Evolutionary conservation across 2,113 vertebrate species (phyloP), one percentile per base, ranked within the genome.

Genomic region (Bothrops jararaca): DNA sequence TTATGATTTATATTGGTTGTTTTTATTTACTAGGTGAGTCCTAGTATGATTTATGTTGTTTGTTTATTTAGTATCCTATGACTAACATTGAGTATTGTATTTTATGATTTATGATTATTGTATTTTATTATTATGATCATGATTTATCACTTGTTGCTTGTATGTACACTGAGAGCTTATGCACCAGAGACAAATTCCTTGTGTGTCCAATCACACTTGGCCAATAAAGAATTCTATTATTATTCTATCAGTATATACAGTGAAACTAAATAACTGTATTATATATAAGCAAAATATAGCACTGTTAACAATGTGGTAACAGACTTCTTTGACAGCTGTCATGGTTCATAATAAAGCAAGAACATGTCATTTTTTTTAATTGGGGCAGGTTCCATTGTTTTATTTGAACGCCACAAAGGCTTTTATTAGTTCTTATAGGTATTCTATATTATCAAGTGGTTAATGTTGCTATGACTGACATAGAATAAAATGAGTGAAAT

Each of bases 391-490:
- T n/a, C 45, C 29, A 53, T 91, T 0, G 0, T 88, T 80, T 80
- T 34, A 80, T 8, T 39, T 80, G 15, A 80, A 80, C 18, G 34
- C 24, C 24, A 60, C 24, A 29, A 60, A 80, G 34, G n/a, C n/a
- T 80, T 80, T 80, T 80, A 22, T 39, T 22, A 80, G 34, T 80
- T 80, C 34, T 80, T 80, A 80, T 39, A 80, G 34, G 6, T 80
- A 39, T 80, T 80, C 69, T 80, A 7, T 80, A 80, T 39, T 34
- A 39, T 39, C 87, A 48, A 48, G 54, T 29, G 5, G 56, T 89
- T 91, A 95, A 56, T 92, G 93, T 45, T 89, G 15, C 9, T 42
- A 85, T 87, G 92, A 89, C 86, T 92, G 89, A 89, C 89, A n/a
- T 80, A 92, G 88, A 94, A 39, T 0, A 2, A 94, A 93, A 91